A percentile compares a stretch with the other conserved stretches of the same genome.
These are phyloP conservation scores for Astatoreochromis straeleni DNA, from an alignment of 2,113 vertebrate species.

Conservation along the genomic window DNA sequence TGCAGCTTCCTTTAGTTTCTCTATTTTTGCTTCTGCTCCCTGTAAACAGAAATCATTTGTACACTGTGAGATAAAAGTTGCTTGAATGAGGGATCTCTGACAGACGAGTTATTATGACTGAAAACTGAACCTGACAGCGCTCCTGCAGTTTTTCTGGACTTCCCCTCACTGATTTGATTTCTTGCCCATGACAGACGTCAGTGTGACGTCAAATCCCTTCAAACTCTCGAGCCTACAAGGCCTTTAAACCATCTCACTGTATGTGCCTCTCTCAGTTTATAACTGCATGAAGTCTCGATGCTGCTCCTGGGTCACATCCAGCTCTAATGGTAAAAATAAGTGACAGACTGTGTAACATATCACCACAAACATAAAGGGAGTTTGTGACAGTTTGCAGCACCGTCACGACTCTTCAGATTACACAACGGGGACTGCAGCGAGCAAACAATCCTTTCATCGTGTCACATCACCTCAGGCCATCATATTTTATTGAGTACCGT, in stretches of 20 bases:
- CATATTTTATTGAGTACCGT: neutral
- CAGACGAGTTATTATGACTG: neutral
- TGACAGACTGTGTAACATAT: neutral
- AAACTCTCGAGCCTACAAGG: accelerated
- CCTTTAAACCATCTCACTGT: neutral
- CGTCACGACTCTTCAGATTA: neutral
- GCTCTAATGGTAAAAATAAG: neutral
- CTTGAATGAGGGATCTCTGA: neutral
- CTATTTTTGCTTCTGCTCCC: neutral
- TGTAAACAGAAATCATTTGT: neutral
- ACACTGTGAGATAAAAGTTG: neutral
- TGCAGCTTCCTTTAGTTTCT: neutral
- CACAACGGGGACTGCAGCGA: neutral
- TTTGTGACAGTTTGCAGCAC: neutral
- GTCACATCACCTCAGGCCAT: neutral
- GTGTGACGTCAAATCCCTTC: neutral
- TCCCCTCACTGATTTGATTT: neutral
- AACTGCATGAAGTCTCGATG: neutral
- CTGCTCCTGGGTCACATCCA: neutral
- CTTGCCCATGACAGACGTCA: neutral
- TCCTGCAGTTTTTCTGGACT: neutral
- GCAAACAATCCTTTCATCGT: neutral
- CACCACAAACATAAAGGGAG: neutral
- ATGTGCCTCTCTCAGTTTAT: neutral
- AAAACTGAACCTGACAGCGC: neutral